These are phyloP conservation scores for Leptocoma aspasia DNA, from an alignment of 2,113 vertebrate species.

Conservation along the genomic window DNA sequence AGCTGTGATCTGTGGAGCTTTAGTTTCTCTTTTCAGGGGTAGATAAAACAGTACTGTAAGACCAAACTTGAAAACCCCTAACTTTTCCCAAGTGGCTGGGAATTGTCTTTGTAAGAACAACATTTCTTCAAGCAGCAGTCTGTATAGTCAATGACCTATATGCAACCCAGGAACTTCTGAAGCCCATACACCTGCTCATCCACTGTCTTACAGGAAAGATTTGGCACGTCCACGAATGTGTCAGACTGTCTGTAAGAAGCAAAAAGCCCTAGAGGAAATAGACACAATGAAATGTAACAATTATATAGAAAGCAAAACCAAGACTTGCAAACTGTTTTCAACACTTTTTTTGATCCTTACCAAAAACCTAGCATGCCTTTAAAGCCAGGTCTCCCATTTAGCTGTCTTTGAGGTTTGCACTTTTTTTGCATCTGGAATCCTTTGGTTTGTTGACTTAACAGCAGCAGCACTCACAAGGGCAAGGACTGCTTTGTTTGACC, in stretches of 20 bases:
- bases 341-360: background rate
- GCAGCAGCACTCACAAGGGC: background rate
- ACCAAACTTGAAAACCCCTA: background rate
- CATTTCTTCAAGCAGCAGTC: background rate
- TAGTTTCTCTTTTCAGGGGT: background rate
- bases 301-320: background rate
- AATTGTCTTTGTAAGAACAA: background rate
- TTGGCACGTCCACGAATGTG: background rate
- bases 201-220: background rate
- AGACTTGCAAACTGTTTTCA: background rate
- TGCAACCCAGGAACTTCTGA: background rate
- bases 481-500: constrained; percentile 18
- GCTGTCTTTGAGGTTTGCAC: background rate
- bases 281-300: background rate
- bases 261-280: background rate
- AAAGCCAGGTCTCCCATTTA: background rate
- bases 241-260: background rate
- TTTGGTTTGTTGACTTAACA: background rate
- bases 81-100: background rate
- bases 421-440: background rate
- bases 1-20: constrained; percentile 49
- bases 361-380: background rate
- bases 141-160: background rate
- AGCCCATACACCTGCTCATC: background rate
- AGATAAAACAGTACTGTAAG: background rate